phyloP scores from a whole-genome alignment of 2,113 vertebrate genomes.

The Nannobrachium achirus region DNA sequence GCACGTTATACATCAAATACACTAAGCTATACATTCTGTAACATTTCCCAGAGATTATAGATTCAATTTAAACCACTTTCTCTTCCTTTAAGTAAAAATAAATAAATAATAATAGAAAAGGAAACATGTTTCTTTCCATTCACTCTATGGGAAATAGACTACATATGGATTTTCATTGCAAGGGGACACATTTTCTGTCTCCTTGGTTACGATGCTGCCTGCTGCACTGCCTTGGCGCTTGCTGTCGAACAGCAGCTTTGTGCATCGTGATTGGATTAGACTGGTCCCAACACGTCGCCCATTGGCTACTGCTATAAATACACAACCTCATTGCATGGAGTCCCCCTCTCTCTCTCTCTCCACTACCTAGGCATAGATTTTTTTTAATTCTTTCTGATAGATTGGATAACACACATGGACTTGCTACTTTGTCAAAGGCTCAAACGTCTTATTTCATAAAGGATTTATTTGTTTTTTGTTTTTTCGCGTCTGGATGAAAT shows the following conservation, averaged over 20 bases:
- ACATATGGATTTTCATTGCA: conserved; percentile 30
- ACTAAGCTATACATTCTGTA: too few species aligned
- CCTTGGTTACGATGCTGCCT: conserved; percentile 68
- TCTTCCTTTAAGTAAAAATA: too few species aligned
- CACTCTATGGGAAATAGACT: conserved; percentile 36
- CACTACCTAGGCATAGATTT: conserved; percentile 65
- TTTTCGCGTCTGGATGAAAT: conserved; percentile 32
- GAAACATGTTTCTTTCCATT: neutral
- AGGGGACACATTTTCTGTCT: conserved; percentile 39
- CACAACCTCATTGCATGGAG: conserved; percentile 56
- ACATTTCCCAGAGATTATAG: too few species aligned
- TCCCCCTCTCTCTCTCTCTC: conserved; percentile 39
- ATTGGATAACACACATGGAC: conserved; percentile 48
- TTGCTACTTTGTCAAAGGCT: conserved; percentile 32
- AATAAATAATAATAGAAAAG: too few species aligned
- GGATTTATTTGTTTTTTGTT: conserved; percentile 2
- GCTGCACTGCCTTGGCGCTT: conserved; percentile 46
- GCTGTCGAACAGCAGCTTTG: conserved; percentile 38
- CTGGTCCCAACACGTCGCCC: conserved; percentile 16
- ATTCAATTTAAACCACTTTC: too few species aligned
- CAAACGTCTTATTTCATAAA: conserved; percentile 7
- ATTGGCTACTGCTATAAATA: conserved; percentile 69
- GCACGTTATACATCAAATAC: too few species aligned
- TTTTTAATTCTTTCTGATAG: conserved; percentile 39
- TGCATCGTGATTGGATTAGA: conserved; percentile 64